Base-by-base conservation (phyloP, 2,797 vertebrate species). In the Pipistrellus pygmaeus region DNA sequence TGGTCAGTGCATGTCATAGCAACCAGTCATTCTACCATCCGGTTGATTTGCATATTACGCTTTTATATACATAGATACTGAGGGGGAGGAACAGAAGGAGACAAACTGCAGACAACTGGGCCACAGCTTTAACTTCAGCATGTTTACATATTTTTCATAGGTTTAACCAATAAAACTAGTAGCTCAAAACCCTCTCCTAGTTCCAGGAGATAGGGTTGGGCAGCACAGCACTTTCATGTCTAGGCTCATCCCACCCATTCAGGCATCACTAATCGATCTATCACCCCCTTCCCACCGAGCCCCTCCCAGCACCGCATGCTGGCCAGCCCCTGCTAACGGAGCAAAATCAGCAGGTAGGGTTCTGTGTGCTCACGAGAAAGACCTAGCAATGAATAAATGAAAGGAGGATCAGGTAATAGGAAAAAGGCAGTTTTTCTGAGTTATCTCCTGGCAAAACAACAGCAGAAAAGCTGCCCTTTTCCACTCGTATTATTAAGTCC, bases 351-450 rank as follows among this genome's bases (percentile, higher is more conserved):
- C 51, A 57, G 18, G 30, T 46, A 53, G 15, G 9, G 5, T 57
- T 72, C 21, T 7, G 9, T 69, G 38, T 77, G 35, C 23, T 90
- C 20, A 77, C 1, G 3, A 62, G 38, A 69, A 55, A n/a, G 46
- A 32, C 27, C 81, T 64, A 30, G 27, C 6, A 73, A 51, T 75
- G 41, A 93, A 73, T 44, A 88, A 73, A 78, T 53, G 1, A 57
- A 82, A 90, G 44, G 60, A 69, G 15, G 15, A 35, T 73, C 25
- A n/a, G 48, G 25, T 57, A 57, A 30, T 15, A 71, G 51, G n/a
- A 86, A 73, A 93, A 75, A 32, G n/a, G 41, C 25, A 41, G 53
- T 57, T 71, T 95, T 88, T 75, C 69, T n/a, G 38, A 48, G 81
- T 57, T 57, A 8, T 41, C 80, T 68, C 27, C 64, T 82, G 60